Evolutionary conservation across 2,113 vertebrate genomes (phyloP), one percentile per base, ranked within the genome.

Genomic region (Orthonyx spaldingii): DNA sequence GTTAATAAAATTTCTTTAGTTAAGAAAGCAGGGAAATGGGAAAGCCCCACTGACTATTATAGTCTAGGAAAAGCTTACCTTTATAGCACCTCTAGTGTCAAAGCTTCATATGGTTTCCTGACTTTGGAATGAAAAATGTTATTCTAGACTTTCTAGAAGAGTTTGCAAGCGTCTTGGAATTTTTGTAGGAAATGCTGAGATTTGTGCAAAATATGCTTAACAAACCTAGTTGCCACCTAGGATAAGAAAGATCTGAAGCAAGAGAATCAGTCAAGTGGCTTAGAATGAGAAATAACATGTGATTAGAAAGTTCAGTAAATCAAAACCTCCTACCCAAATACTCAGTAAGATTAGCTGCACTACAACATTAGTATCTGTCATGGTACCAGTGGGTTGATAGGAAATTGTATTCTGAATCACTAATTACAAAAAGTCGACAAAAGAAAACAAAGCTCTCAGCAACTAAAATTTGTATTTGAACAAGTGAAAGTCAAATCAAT

Each of bases 401-500:
- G 13, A 86, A 90, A 78, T 81, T 78, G 2, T 80, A 7, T 47
- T 84, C 44, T 71, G 56, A 90, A 56, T 49, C 21, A 27, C 37
- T 82, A 75, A 68, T 82, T 71, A 33, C 63, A 71, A 71, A 49
- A 61, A 60, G 22, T 13, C 20, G 24, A 18, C 18, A 60, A 52
- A 83, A 59, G 1, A 28, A 75, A 90, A 23, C 7, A 85, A 64
- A 69, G 15, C 52, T 50, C 27, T 72, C 81, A 95, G 30, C 22
- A 82, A 39, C 42, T 53, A 46, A 32, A 47, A 8, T 64, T 64
- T 88, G 10, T 52, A 59, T 72, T 12, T 52, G 41, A 92, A 63
- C 15, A 49, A 61, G 24, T 90, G n/a, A 95, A 97, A 97, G 82
- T 95, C 80, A 96, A 93, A 90, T 84, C 12, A 20, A n/a, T 90